These are phyloP conservation scores for Thaumatotibia leucotreta DNA, from an alignment of 1,140 invertebrate species.

Conservation along the genomic window DNA sequence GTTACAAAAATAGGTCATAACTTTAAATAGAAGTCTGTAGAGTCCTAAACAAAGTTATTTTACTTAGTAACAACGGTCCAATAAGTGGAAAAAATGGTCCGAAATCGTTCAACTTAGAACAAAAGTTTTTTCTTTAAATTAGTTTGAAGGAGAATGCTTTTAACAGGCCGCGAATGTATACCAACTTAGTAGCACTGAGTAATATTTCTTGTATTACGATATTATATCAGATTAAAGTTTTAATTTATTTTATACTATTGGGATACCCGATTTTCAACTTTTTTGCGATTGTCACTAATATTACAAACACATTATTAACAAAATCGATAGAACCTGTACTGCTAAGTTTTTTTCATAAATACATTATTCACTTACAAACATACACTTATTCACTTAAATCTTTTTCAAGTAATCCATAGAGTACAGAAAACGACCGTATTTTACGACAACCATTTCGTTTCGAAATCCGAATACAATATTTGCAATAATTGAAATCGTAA, in stretches of 20 bases:
- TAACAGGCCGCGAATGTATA: slow-evolving; percentile 5
- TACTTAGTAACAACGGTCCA: neutral
- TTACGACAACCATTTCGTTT: neutral
- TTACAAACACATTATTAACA: too few species aligned
- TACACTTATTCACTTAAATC: neutral
- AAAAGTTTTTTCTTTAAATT: slow-evolving; percentile 31
- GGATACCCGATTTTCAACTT: too few species aligned
- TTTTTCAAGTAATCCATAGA: too few species aligned
- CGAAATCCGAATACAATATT: neutral
- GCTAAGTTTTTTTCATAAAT: too few species aligned
- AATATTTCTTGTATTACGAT: neutral
- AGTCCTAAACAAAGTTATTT: neutral
- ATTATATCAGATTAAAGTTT: neutral
- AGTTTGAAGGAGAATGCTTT: slow-evolving; percentile 28
- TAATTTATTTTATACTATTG: neutral
- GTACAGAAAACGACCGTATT: neutral
- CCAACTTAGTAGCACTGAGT: neutral
- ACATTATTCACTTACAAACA: too few species aligned
- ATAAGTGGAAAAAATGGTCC: slow-evolving; percentile 18
- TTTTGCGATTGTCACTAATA: too few species aligned
- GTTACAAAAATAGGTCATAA: neutral
- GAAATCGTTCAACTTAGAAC: slow-evolving; percentile 19
- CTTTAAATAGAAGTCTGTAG: neutral
- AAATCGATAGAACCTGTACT: too few species aligned
- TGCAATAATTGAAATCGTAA: slow-evolving; percentile 3